Evolutionary conservation across 2,888 invertebrate species (phyloP), one percentile per base, ranked within the genome.

Genomic region (Drosophila borealis): DNA sequence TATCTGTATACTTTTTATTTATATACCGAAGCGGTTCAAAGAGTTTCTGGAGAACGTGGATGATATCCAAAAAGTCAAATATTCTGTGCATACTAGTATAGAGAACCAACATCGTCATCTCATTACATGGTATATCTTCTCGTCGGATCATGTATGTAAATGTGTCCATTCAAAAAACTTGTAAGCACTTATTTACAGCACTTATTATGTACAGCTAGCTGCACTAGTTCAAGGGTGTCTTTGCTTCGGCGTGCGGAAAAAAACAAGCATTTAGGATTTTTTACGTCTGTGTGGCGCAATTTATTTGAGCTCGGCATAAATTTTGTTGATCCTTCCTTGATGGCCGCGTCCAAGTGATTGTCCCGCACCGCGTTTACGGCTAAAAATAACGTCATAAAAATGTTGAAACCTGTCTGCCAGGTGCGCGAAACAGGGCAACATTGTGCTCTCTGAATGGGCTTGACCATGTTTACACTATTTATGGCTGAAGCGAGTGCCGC

Each of bases 291-390:
- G 55, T 64, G 70, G 51, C 65, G 69, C 54, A 73, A 48, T 73
- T 73, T 73, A 59, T 66, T 80, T 68, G 66, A 75, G 73, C 69
- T 65, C 59, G 75, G 50, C 79, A 83, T 82, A 78, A 75, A 81
- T 78, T 69, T 74, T 56, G 81, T 78, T 86, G 81, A 82, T 82
- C 74, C 72, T 74, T 59, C 54, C 60, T 67, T 74, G 65, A 77
- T 66, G 83, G 54, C 42, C 63, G 57, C 70, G 64, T 54, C 61
- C 60, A 66, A 67, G 60, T 48, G 49, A 36, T 59, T 70, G 61
- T 53, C 33, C 46, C n/a, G 51, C 39, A 36, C 25, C 48, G 42
- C 50, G 45, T 57, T 62, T 53, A 60, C 13, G 46, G 59, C 63
- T 49, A 67, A 64, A 74, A 79, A 55, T 42, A 45, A 57, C 19